Base-by-base conservation (phyloP, 1,140 invertebrate species). In the Dendroctonus ponderosae region DNA sequence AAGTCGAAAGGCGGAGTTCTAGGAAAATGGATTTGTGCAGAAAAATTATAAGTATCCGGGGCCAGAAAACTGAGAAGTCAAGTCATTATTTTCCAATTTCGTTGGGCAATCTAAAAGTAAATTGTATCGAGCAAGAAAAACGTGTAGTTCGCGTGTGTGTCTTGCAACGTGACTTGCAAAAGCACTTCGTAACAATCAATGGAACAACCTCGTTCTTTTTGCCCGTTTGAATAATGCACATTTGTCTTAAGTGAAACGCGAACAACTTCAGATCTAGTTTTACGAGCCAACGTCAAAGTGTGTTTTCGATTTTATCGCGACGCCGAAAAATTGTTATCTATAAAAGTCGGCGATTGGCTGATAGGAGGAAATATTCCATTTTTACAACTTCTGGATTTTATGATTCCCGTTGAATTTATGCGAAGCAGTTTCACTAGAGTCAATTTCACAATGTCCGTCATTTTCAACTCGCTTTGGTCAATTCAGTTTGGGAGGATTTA, bases 131-230 rank as follows among this genome's bases (percentile, higher is more conserved):
- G 44, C 42, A 44, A n/a, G 60, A 52, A 52, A 42, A 53, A 53
- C 60, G 60, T 62, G 60, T 52, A 43, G 50, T 62, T 62, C 60
- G 50, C 60, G 60, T 62, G 60, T 26, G 26, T 53, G 60, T 62
- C 37, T 62, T 62, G 50, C 60, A 62, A 62, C 60, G 60, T 62
- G 60, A 62, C 60, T 62, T 62, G 49, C 49, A 26, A 62, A 62
- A 62, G 49, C 60, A 53, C 60, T 26, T 40, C 46, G 46, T 53
- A 53, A 62, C 50, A 62, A 52, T 53, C 58, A 61, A 50, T 38
- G 58, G 38, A 61, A 61, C 50, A 61, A 61, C 58, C 58, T 49
- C 46, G 40, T 61, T 61, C 60, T 62, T 62, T 62, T 62, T 52
- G 39, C 50, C 41, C 50, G 14, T 62, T 62, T 62, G 49, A 62